Percentiles rank a stretch among this genome's conserved stretches.
Conservation (phyloP, 2,113 vertebrate genomes). For the Crotalus tigris region DNA sequence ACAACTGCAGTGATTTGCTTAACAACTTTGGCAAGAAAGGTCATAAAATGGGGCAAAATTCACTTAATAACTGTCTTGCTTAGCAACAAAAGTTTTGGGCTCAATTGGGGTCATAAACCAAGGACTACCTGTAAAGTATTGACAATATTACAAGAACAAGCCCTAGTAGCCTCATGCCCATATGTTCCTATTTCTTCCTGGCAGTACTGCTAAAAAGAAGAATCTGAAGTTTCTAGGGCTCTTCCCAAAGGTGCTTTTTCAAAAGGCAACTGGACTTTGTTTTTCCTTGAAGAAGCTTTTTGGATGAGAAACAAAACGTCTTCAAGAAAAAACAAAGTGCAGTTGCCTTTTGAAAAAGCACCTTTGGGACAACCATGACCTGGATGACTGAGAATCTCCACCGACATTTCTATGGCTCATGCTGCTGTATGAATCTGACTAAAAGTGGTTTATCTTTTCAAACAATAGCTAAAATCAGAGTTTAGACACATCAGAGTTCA, state of each 20-base stretch:
- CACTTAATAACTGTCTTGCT: neutral
- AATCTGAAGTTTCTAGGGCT: neutral
- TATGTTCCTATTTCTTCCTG: neutral
- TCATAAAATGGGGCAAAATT: neutral
- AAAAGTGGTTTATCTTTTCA: neutral
- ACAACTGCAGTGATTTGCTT: neutral
- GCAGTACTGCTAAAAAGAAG: neutral
- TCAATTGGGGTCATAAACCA: neutral
- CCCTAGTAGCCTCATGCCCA: neutral
- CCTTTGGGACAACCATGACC: neutral
- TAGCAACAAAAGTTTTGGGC: neutral
- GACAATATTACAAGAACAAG: neutral
- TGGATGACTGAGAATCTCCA: neutral
- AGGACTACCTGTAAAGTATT: neutral
- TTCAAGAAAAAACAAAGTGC: neutral
- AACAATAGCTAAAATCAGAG: neutral
- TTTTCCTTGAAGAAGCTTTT: neutral
- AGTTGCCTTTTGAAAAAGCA: neutral
- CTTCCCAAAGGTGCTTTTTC: neutral
- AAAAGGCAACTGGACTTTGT: neutral
- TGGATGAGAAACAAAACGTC: no score
- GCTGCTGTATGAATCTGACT: neutral
- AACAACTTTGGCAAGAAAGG: neutral
- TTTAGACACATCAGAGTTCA: neutral
- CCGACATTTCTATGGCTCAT: neutral